Conservation (phyloP, 2,888 invertebrate species). For the Strigamia maritima region DNA sequence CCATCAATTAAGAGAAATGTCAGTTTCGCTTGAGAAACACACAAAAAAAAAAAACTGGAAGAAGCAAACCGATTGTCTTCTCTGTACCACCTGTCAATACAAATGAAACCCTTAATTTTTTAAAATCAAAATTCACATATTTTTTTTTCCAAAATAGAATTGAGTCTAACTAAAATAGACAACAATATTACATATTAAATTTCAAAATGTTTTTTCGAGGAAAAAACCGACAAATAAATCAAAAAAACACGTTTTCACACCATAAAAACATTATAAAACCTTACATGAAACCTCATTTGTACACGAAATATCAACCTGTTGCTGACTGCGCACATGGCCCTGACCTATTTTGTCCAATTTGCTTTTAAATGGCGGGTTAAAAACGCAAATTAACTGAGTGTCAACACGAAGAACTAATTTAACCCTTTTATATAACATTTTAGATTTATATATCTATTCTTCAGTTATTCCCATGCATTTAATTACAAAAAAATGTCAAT, state of each 20-base stretch:
- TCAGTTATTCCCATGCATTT: not conserved
- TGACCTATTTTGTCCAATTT: conserved; percentile 16
- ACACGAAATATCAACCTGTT: not conserved
- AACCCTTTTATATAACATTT: not conserved
- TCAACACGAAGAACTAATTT: not conserved
- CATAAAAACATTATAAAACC: not conserved
- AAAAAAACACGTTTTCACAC: not conserved
- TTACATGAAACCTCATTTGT: not conserved
- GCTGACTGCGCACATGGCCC: not conserved
- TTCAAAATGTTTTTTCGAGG: no score
- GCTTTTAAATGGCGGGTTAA: not conserved
- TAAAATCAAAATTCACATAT: no score
- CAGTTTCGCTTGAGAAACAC: conserved; percentile 18
- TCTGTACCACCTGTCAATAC: not conserved
- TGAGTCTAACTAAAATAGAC: no score
- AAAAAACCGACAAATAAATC: no score
- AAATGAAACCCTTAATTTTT: not conserved
- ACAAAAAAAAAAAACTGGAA: not conserved
- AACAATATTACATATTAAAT: no score
- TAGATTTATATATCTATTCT: not conserved
- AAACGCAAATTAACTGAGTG: not conserved
- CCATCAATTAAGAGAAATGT: conserved; percentile 18
- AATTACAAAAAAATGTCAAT: not conserved
- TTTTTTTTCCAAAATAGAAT: no score
- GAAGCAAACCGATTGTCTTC: not conserved